Evolutionary conservation across 2,113 vertebrate genomes (phyloP), one percentile per base, ranked within the genome.

Genomic region (Xenopus laevis): DNA sequence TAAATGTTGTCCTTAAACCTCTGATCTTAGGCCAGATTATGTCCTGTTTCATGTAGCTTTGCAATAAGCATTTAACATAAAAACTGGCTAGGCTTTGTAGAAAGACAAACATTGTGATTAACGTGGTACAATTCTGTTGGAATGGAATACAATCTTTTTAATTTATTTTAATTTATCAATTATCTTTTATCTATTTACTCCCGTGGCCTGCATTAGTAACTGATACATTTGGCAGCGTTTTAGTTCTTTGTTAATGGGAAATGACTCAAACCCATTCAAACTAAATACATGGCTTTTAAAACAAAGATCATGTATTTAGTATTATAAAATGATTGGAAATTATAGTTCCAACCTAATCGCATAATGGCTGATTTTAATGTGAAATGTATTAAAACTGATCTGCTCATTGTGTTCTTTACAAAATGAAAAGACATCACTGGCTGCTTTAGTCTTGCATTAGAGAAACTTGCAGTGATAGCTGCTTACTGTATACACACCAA

Each of bases 261-360:
- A 63, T 63, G 47, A 69, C 59, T 64, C 27, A 53, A n/a, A 53
- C 47, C n/a, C 65, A 68, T 68, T 75, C 57, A 68, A 47, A 50
- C 64, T 61, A 74, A 68, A 58, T 68, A 65, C 33, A 62, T 6
- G 72, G 21, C 65, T 52, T 55, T 68, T 40, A 75, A 68, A 68
- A 68, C 57, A 61, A 61, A 75, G 72, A 68, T 52, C 46, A 9
- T 17, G 58, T 65, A 62, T 68, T 75, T 75, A 67, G n/a, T 21
- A 75, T 68, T 65, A 75, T 75, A 75, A 75, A 74, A 68, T 62
- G 58, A 57, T 75, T 68, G 72, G 23, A 75, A 75, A 75, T 75
- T 30, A 68, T 62, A 61, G 65, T 18, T 18, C 13, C 55, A 20
- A 74, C 65, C 55, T 75, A 68, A 75, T 75, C 57, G 65, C 65